A percentile compares a stretch with the other conserved stretches of the same genome.
Conservation (phyloP, 1,140 invertebrate species). For the Zaprionus nigranus region DNA sequence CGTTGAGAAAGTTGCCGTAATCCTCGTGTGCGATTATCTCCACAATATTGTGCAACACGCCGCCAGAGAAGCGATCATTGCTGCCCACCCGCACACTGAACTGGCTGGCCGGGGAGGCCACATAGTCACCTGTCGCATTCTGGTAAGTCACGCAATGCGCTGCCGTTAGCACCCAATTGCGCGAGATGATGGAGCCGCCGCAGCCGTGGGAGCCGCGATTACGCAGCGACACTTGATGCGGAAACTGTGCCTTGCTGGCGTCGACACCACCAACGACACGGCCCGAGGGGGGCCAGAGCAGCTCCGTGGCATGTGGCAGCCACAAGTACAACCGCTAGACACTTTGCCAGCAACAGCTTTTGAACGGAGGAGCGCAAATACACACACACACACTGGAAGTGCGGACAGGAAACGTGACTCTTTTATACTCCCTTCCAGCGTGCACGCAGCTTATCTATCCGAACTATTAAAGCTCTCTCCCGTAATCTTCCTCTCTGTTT, state of each 20-base stretch:
- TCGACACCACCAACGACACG: slow-evolving; percentile 85
- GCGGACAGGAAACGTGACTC: neutral
- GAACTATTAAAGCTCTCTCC: neutral
- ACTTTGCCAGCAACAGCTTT: slow-evolving; percentile 3
- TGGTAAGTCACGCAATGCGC: slow-evolving; percentile 85
- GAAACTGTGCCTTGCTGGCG: slow-evolving; percentile 80
- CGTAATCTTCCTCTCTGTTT: neutral
- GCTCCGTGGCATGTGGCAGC: slow-evolving; percentile 37
- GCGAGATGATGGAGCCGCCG: slow-evolving; percentile 86
- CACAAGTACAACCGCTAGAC: slow-evolving; percentile 1
- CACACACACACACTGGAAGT: neutral
- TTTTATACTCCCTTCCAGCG: slow-evolving; percentile 6
- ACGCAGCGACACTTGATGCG: slow-evolving; percentile 85
- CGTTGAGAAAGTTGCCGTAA: slow-evolving; percentile 83
- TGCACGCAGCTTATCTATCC: neutral
- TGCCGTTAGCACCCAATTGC: slow-evolving; percentile 86
- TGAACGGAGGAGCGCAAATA: neutral
- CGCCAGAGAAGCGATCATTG: slow-evolving; percentile 60
- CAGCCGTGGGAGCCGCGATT: slow-evolving; percentile 84
- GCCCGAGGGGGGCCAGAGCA: slow-evolving; percentile 10
- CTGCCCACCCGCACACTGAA: slow-evolving; percentile 58
- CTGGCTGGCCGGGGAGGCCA: slow-evolving; percentile 18
- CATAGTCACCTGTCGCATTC: neutral
- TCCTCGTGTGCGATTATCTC: slow-evolving; percentile 77
- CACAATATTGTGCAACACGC: slow-evolving; percentile 40